A percentile compares a stretch with the other conserved stretches of the same genome.
Evolutionary conservation across 2,888 invertebrate species (phyloP).

Genomic region (Yponomeuta cagnagella): DNA sequence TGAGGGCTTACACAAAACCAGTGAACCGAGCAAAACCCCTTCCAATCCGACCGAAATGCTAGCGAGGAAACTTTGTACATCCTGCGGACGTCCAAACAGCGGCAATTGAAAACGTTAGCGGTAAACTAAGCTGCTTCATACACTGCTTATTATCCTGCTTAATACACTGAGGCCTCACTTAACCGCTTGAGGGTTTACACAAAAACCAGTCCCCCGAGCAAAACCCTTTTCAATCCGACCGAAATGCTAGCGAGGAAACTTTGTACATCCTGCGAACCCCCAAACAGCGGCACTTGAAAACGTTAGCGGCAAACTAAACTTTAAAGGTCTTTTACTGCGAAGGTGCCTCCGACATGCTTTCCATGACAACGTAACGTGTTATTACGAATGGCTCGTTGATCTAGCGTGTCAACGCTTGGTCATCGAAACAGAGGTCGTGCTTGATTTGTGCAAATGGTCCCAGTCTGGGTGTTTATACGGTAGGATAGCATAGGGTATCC

Average conservation of each 20-base stretch:
- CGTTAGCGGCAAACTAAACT: neutral
- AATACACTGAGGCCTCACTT: too few species aligned
- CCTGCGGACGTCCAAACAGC: neutral
- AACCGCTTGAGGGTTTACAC: neutral
- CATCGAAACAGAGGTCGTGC: too few species aligned
- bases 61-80: conserved; percentile 2
- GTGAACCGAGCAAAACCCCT: conserved; percentile 6
- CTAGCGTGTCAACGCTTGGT: too few species aligned
- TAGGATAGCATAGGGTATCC: too few species aligned
- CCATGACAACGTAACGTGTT: too few species aligned
- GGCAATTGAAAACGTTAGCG: conserved; percentile 5
- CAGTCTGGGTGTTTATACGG: too few species aligned
- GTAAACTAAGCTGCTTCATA: neutral
- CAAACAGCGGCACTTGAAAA: conserved; percentile 10
- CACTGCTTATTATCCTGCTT: too few species aligned
- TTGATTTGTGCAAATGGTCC: too few species aligned
- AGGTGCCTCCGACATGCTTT: too few species aligned
- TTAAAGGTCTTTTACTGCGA: too few species aligned
- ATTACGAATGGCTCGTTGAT: too few species aligned
- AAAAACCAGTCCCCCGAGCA: conserved; percentile 5
- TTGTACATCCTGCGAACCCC: neutral
- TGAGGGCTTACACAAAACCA: neutral
- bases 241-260: conserved; percentile 3
- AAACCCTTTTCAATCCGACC: neutral
- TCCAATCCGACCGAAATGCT: neutral